Conservation (phyloP, 1,140 invertebrate genomes). For the Ooceraea biroi region DNA sequence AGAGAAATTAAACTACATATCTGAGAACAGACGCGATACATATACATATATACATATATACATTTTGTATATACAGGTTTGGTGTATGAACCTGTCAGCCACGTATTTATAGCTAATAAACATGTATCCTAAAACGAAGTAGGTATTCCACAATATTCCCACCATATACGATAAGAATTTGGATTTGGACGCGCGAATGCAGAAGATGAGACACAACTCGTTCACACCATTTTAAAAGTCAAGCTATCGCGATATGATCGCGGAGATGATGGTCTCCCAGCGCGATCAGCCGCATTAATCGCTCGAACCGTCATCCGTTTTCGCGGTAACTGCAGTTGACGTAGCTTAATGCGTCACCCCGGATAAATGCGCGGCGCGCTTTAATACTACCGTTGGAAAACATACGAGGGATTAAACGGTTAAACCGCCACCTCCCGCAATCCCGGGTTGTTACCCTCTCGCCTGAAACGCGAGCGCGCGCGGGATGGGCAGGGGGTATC, state of each 20-base stretch:
- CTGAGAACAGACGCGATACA: too few relatives aligned
- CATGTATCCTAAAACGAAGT: neutral
- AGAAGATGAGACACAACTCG: too few relatives aligned
- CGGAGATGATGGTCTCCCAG: too few relatives aligned
- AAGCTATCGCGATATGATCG: conserved; percentile 10
- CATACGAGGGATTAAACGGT: conserved; percentile 60
- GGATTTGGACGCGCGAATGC: too few relatives aligned
- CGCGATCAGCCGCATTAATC: conserved; percentile 47
- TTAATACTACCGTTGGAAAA: conserved; percentile 55
- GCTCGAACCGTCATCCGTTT: conserved; percentile 8
- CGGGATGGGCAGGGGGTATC: conserved; percentile 33
- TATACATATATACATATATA: neutral
- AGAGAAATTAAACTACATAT: too few relatives aligned
- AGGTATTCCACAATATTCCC: too few relatives aligned
- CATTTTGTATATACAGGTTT: neutral
- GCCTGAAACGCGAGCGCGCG: conserved; percentile 32
- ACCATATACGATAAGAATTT: too few relatives aligned
- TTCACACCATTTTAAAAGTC: neutral
- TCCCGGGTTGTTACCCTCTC: conserved; percentile 45
- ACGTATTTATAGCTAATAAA: neutral
- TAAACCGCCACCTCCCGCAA: conserved; percentile 59
- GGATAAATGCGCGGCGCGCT: conserved; percentile 49
- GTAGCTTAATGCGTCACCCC: conserved; percentile 48
- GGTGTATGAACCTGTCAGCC: neutral
- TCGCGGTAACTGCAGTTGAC: conserved; percentile 49